These are phyloP conservation scores for Malaclemys terrapin DNA, from an alignment of 2,113 vertebrate species.

Conservation along the genomic window DNA sequence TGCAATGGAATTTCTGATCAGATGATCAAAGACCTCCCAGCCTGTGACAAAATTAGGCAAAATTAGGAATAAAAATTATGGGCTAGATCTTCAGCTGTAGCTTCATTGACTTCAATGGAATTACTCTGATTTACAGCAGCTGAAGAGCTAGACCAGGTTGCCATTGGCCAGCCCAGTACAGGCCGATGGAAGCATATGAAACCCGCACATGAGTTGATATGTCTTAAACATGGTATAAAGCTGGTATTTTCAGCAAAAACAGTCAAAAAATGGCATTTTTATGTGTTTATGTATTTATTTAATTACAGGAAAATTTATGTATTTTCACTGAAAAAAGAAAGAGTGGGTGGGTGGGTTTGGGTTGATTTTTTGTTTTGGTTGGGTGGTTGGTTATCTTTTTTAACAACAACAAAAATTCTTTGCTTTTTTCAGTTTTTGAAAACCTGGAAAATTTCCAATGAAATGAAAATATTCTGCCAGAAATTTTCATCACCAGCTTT, in stretches of 20 bases:
- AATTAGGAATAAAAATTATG: neutral
- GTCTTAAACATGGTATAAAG: neutral
- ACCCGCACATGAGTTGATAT: neutral
- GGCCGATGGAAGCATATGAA: neutral
- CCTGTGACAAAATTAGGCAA: neutral
- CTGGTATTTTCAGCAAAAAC: neutral
- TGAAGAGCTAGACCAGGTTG: neutral
- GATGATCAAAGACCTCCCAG: neutral
- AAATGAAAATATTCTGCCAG: neutral
- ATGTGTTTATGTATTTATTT: neutral
- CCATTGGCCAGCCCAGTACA: neutral
- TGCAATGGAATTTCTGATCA: neutral
- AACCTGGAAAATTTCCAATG: neutral
- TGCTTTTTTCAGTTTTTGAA: neutral
- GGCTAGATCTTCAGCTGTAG: neutral
- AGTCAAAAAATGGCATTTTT: neutral
- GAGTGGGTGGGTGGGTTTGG: neutral
- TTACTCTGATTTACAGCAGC: neutral
- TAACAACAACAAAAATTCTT: neutral
- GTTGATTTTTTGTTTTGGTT: neutral
- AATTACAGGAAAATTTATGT: neutral
- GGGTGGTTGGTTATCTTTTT: neutral
- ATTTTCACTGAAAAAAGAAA: slow-evolving; percentile 24
- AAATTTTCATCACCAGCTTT: neutral
- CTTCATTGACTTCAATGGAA: neutral